Evolutionary conservation across 2,113 vertebrate species (phyloP).

Genomic region (Etia nguti): DNA sequence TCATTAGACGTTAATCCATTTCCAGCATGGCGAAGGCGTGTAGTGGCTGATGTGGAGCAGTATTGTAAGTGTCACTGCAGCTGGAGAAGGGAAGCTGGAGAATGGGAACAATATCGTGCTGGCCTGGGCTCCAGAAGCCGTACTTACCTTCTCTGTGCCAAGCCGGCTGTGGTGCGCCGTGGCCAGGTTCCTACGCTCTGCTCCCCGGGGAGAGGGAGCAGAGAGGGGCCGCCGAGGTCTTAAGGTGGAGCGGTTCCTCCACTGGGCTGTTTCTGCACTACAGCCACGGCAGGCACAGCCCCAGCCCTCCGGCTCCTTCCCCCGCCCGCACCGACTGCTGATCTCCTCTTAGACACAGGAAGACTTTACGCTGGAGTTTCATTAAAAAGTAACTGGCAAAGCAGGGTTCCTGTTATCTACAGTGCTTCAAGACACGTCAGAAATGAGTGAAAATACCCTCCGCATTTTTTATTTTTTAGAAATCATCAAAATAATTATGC

Average conservation of each 20-base stretch:
- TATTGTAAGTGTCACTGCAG: slow-evolving; percentile 21
- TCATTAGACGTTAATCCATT: background rate
- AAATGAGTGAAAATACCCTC: background rate
- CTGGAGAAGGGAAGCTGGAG: slow-evolving; percentile 5
- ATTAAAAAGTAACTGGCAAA: background rate
- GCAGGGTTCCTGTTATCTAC: background rate
- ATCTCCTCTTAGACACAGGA: background rate
- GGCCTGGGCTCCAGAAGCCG: slow-evolving; percentile 16
- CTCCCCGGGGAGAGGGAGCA: slow-evolving; percentile 23
- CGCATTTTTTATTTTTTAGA: background rate
- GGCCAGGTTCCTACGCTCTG: slow-evolving; percentile 37
- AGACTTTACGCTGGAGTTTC: slow-evolving; percentile 8
- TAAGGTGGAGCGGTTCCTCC: slow-evolving; percentile 56
- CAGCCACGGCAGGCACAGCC: background rate
- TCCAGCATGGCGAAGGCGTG: background rate
- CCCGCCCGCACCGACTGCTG: background rate
- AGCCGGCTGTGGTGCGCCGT: slow-evolving; percentile 38
- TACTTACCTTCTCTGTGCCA: slow-evolving; percentile 35
- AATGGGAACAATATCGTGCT: slow-evolving; percentile 10
- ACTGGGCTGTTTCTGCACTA: background rate
- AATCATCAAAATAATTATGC: background rate
- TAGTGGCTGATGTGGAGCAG: slow-evolving; percentile 5
- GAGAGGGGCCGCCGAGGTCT: slow-evolving; percentile 51
- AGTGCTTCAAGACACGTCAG: background rate
- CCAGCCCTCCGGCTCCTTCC: background rate